phyloP scores from a whole-genome alignment of 2,888 invertebrate genomes.

The Ophraella communa region DNA sequence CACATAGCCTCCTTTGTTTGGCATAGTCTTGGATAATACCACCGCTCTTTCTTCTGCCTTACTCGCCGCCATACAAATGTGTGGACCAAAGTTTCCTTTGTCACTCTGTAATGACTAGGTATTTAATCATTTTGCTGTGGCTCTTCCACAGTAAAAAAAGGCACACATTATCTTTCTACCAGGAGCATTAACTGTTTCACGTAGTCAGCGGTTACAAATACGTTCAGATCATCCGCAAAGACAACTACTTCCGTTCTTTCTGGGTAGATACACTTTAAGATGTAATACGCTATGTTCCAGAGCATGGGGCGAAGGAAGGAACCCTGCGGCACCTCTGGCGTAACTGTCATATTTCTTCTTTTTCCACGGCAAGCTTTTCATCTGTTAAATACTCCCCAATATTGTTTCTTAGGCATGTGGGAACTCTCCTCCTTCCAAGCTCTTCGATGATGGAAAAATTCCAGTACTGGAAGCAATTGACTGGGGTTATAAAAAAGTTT shows the following conservation, averaged over 20 bases:
- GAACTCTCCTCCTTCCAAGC: conserved; percentile 1
- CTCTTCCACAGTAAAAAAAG: not conserved
- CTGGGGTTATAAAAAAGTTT: too few species aligned
- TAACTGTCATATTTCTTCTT: not conserved
- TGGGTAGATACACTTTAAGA: not conserved
- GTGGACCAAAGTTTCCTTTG: not conserved
- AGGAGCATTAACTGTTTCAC: conserved; percentile 10
- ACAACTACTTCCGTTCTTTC: not conserved
- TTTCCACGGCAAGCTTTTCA: not conserved
- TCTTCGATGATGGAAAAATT: too few species aligned
- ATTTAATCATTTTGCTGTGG: not conserved
- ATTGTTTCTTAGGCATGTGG: conserved; percentile 8
- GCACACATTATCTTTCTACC: not conserved
- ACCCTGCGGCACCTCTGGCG: conserved; percentile 2
- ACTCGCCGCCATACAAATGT: not conserved
- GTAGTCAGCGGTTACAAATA: not conserved
- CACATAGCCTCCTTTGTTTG: conserved; percentile 29
- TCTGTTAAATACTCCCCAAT: not conserved
- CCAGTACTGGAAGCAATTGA: too few species aligned
- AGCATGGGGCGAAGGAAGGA: conserved; percentile 6
- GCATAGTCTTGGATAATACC: conserved; percentile 38
- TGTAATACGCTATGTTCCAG: conserved; percentile 6
- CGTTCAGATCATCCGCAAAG: conserved; percentile 4
- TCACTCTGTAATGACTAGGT: not conserved
- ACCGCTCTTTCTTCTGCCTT: conserved; percentile 25